Conservation (phyloP, 2,888 invertebrate species). For the Lordiphosa andalusiaca region DNA sequence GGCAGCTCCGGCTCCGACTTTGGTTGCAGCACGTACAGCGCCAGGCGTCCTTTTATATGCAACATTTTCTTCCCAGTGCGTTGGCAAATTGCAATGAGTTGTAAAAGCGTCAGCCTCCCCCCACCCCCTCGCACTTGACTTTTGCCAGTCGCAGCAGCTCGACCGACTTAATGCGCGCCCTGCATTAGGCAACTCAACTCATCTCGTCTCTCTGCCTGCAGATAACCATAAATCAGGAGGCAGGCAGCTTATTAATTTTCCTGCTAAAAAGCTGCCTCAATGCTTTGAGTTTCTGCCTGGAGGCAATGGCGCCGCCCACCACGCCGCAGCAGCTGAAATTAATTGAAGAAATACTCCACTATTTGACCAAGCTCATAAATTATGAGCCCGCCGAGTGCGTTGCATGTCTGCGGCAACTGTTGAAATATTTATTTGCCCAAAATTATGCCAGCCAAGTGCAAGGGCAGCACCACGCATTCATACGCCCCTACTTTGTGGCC, state of each 20-base stretch:
- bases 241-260: slow-evolving; percentile 86
- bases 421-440: slow-evolving; percentile 87
- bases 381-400: slow-evolving; percentile 86
- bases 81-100: slow-evolving; percentile 56
- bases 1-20: slow-evolving; percentile 22
- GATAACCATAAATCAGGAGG: slow-evolving; percentile 89
- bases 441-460: slow-evolving; percentile 82
- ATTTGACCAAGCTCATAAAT: slow-evolving; percentile 85
- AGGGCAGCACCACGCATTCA: slow-evolving; percentile 49
- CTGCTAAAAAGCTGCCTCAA: slow-evolving; percentile 78
- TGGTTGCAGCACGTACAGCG: slow-evolving; percentile 56
- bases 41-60: slow-evolving; percentile 67
- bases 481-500: slow-evolving; percentile 57
- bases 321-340: slow-evolving; percentile 74
- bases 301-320: slow-evolving; percentile 54
- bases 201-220: slow-evolving; percentile 69
- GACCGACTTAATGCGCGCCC: slow-evolving; percentile 51
- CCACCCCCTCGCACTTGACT: slow-evolving; percentile 42
- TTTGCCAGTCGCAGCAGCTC: slow-evolving; percentile 29
- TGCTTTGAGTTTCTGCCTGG: slow-evolving; percentile 77
- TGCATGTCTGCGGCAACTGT: slow-evolving; percentile 87
- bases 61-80: slow-evolving; percentile 49
- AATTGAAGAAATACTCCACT: slow-evolving; percentile 87
- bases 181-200: slow-evolving; percentile 50
- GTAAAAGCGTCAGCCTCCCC: slow-evolving; percentile 55